Base-by-base conservation (phyloP, 2,888 invertebrate species). In the Sipha maydis region DNA sequence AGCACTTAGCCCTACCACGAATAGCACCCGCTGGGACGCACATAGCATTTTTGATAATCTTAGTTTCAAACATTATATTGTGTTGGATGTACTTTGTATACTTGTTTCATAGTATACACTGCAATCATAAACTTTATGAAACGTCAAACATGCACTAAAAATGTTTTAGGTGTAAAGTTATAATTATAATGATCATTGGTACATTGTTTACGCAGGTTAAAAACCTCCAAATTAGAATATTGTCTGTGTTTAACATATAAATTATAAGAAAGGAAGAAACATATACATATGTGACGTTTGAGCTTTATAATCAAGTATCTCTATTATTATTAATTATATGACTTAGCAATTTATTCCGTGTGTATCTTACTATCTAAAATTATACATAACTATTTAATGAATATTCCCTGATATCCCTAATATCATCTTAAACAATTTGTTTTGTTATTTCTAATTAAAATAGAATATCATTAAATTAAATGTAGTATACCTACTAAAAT, bases 1-100 rank as follows among this genome's bases (percentile, higher is more conserved):
- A 25, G 67, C 54, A 34, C 48, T 83, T 54, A 83, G 48, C 54
- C 1, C 2, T 83, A 54, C 31, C 17, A 31, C 21, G 54, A 54
- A 83, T 9, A 31, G 9, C 25, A 48, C 19, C 25, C 31, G 9
- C 25, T 80, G 69, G 31, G 71, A 83, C 48, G 31, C 25, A 48
- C 21, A 31, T 14, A n/a, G 14, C 48, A 83, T 41, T 69, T 82
- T 41, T 69, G 28, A 69, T 71, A 48, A 31, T 48, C 14, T 83
- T 71, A 71, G 69, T 71, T 71, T 83, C 48, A 83, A 83, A 83
- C 48, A 28, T 8, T 28, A 69, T 25, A 28, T 28, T 11, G 69
- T n/a, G 21, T 28, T 69, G 41, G 21, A 28, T 82, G 83, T 71
- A 83, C 31, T 71, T 83, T 54, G 17, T 71, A 71, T 28, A 69